Conservation (phyloP, 2,113 vertebrate species). For the Cynopterus brachyotis region DNA sequence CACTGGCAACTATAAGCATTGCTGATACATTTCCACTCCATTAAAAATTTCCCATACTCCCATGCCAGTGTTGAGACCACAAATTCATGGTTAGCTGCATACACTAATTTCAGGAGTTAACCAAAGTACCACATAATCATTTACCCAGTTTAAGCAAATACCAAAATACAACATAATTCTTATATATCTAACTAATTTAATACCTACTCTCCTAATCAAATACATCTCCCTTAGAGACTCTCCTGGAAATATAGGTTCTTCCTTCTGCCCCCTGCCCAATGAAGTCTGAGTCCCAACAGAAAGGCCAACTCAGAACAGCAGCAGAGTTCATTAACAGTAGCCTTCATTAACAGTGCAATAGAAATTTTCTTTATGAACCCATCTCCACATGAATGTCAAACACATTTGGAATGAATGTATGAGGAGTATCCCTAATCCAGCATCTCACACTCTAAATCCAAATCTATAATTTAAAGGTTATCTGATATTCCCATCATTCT, state of each 20-base stretch:
- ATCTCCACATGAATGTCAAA: background rate
- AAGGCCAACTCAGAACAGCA: background rate
- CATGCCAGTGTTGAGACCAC: background rate
- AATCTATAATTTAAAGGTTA: background rate
- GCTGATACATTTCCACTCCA: constrained; percentile 16
- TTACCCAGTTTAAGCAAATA: constrained; percentile 18
- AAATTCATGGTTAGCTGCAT: background rate
- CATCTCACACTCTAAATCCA: background rate
- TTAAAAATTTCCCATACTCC: constrained; percentile 12
- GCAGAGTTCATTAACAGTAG: background rate
- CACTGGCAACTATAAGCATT: background rate
- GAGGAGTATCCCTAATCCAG: background rate
- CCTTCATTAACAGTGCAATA: background rate
- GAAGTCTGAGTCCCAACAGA: background rate
- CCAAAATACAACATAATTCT: background rate
- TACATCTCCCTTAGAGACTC: background rate
- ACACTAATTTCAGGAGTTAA: constrained; percentile 21
- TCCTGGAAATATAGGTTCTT: background rate
- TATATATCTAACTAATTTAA: background rate
- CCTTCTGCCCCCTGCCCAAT: background rate
- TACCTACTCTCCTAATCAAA: background rate
- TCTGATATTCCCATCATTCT: background rate
- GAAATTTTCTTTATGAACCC: background rate
- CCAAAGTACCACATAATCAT: background rate
- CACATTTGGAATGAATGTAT: background rate